Percentiles rank a stretch among this genome's conserved stretches.
phyloP scores from a whole-genome alignment of 2,113 vertebrate species.

The Callaeas wilsoni region DNA sequence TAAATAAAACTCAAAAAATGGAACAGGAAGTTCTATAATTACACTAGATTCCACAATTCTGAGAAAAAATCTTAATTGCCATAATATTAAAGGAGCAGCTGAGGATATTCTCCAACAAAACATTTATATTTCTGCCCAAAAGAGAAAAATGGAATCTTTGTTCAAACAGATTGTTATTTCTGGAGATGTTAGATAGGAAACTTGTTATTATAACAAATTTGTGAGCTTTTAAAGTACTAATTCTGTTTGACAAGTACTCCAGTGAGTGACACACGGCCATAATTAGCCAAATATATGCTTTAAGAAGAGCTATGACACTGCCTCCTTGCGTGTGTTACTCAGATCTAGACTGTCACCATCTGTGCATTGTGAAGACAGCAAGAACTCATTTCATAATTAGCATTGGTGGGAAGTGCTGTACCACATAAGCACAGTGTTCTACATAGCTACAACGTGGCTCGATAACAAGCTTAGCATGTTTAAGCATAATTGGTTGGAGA shows the following conservation, averaged over 20 bases:
- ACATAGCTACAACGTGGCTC: not conserved
- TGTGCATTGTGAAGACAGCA: not conserved
- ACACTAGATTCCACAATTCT: not conserved
- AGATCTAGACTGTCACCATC: not conserved
- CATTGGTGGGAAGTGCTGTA: not conserved
- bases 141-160: not conserved
- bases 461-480: slow-evolving; percentile 37
- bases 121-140: not conserved
- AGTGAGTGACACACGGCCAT: not conserved
- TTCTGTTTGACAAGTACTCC: not conserved
- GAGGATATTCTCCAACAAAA: not conserved
- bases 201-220: not conserved
- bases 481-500: slow-evolving; percentile 33
- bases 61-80: not conserved
- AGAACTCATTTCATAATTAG: not conserved
- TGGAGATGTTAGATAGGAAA: not conserved
- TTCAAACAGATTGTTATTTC: not conserved
- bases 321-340: not conserved
- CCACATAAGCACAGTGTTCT: not conserved
- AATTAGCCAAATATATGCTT: not conserved
- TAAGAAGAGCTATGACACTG: not conserved
- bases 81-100: not conserved
- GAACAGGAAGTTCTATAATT: not conserved
- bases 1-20: not conserved
- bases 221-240: not conserved